Base-by-base conservation (phyloP, 2,888 invertebrate species). In the Ormyrus pomaceus region DNA sequence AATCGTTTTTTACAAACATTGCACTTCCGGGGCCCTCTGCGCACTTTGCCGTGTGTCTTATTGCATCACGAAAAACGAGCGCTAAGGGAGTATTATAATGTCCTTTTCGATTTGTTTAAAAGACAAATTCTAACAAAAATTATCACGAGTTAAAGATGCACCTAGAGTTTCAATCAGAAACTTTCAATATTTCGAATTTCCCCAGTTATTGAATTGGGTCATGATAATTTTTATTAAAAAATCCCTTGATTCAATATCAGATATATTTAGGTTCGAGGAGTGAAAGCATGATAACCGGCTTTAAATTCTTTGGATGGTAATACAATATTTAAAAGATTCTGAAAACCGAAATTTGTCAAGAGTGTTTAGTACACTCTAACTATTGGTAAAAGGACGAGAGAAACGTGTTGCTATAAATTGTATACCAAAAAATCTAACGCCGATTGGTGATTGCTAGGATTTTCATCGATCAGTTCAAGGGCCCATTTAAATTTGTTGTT, bases 21-120 rank as follows among this genome's bases (percentile, higher is more conserved):
- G 77, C 81, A 79, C 66, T 77, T 79, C 73, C 81, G 81, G 81
- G 62, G 73, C 66, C 79, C 72, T 76, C 61, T 73, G 78, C 79
- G 82, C 82, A 80, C 78, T 66, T 13, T 77, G 65, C 76, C 80
- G 76, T 79, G 50, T 79, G 56, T 77, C 59, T 56, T 53, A 34
- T 72, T 66, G 68, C 59, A 75, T 65, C 58, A 59, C 59, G 64
- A 65, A 71, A 80, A 66, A 71, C 58, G 59, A 71, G 61, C 66
- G 70, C 59, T 80, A 61, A 77, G 51, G 10, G 56, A 73, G 58
- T 68, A 50, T 48, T 45, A 68, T 50, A 64, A 7, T 58, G 53
- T 69, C 62, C 4, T 34, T 34, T 34, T 34, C 34, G 34, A 4
- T 34, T 34, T 34, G 34, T 34, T 34, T 34, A 34, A 34, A 34